phyloP scores from a whole-genome alignment of 2,113 vertebrate genomes.

The Megatriorchis doriae region DNA sequence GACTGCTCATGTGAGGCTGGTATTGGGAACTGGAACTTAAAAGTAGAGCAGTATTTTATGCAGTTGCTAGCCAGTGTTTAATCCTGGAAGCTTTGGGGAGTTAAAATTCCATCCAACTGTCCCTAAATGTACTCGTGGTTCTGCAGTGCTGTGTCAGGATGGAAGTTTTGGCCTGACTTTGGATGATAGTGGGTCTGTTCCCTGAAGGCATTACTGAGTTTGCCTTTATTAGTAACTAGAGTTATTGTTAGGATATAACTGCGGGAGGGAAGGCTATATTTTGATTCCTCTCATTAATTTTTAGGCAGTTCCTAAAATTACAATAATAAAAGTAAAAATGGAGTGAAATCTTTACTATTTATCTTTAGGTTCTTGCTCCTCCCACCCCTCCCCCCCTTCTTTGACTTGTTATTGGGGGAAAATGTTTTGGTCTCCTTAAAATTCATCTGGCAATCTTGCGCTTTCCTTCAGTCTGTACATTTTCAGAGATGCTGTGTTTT shows the following conservation, averaged over 20 bases:
- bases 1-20: not conserved
- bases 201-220: not conserved
- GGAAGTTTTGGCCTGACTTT: not conserved
- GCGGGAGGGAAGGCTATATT: not conserved
- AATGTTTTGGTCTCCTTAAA: not conserved
- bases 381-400: no score
- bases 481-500: not conserved
- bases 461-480: not conserved
- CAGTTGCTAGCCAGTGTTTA: not conserved
- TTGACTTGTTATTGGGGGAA: no score
- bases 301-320: not conserved
- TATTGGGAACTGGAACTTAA: not conserved
- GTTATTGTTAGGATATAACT: not conserved
- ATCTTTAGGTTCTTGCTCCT: not conserved
- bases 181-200: not conserved
- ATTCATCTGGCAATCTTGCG: not conserved
- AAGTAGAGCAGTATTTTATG: not conserved
- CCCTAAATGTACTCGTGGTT: not conserved
- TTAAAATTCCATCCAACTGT: not conserved
- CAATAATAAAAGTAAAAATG: not conserved
- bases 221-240: not conserved
- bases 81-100: not conserved
- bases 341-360: not conserved
- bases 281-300: not conserved
- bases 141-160: not conserved